phyloP scores from a whole-genome alignment of 2,888 invertebrate genomes.

The Tolmerus cingulatus region DNA sequence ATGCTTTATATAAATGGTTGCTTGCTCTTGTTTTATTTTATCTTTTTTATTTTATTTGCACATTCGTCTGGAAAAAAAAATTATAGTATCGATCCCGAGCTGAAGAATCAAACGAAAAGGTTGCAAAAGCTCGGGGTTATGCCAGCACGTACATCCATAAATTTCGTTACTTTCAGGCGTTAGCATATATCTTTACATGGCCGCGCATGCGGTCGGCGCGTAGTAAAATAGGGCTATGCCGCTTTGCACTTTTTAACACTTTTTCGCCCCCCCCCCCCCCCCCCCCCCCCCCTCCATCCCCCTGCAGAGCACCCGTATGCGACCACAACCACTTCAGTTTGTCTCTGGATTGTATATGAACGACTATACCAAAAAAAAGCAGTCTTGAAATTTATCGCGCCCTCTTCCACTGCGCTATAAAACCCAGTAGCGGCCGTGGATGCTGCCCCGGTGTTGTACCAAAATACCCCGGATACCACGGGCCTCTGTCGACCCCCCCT shows the following conservation, averaged over 20 bases:
- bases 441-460: neutral
- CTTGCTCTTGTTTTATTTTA: neutral
- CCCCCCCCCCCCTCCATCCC: neutral
- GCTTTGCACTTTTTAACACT: neutral
- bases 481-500: neutral
- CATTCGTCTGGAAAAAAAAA: neutral
- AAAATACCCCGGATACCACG: neutral
- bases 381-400: neutral
- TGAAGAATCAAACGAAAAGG: neutral
- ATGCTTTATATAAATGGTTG: neutral
- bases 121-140: constrained; percentile 16
- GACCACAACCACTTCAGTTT: neutral
- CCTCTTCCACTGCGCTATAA: neutral
- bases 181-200: constrained; percentile 1
- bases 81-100: neutral
- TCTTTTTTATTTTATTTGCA: neutral
- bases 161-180: constrained; percentile 26
- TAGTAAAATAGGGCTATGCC: neutral
- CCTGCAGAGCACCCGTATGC: neutral
- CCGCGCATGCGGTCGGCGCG: neutral
- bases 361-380: neutral
- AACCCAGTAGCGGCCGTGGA: neutral
- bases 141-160: constrained; percentile 23
- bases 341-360: neutral
- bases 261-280: neutral